Evolutionary conservation across 2,113 vertebrate species (phyloP), one percentile per base, ranked within the genome.

Genomic region (Anhinga rufa): DNA sequence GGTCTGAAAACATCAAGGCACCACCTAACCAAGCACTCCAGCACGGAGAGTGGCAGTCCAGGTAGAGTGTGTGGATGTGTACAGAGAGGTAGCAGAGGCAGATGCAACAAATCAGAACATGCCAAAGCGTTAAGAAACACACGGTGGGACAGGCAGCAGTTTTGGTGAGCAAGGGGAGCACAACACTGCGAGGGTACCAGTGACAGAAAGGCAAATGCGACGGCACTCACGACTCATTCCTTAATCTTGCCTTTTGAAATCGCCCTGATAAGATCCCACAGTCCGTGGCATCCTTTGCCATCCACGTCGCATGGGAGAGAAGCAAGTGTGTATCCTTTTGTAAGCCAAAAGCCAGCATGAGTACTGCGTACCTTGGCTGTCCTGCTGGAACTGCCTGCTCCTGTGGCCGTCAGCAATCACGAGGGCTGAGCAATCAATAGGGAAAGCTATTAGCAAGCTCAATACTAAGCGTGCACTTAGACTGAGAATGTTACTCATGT

Each of bases 131-230:
- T 52, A 51, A 31, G 58, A 77, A 92, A 49, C 3, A 13, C 29
- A 20, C 1, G 1, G 24, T 31, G 69, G 25, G 40, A 57, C 11
- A 78, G 52, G 16, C 1, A 5, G 61, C 2, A 9, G 46, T 22
- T 58, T 36, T 0, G 12, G 18, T 14, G 48, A 92, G 48, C 64
- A 61, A 77, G 72, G 3, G 22, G 44, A 87, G n/a, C 31, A 51
- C 0, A 9, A 31, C 68, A 52, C 26, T 7, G 69, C 0, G 6
- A 84, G 40, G 38, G 28, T 36, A 74, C 17, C 40, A 22, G 29
- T 0, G 0, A 40, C 20, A 48, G 64, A 71, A 77, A 8, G 19
- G 61, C 2, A 24, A 74, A 48, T 0, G 0, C 0, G 0, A 57
- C 0, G 0, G 40, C 74, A 26, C 40, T 61, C 11, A 2, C 0